Evolutionary conservation across 2,888 invertebrate genomes (phyloP).

Genomic region (Notodonta ziczac): DNA sequence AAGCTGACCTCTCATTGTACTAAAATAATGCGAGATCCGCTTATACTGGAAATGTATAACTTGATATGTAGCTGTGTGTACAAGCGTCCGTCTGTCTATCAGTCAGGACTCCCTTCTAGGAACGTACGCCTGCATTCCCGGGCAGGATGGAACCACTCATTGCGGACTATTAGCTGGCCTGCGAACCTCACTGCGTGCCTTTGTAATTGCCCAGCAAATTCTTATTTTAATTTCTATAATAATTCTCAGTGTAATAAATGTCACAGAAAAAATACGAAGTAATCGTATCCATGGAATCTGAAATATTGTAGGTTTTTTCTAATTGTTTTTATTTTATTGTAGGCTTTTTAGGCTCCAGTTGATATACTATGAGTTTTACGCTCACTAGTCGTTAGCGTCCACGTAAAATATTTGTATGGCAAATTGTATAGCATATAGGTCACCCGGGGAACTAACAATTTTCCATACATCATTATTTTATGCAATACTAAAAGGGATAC

Average conservation of each 20-base stretch:
- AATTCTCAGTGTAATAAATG: not conserved
- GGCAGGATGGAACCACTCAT: conserved; percentile 51
- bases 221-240: conserved; percentile 1
- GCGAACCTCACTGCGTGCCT: conserved; percentile 1
- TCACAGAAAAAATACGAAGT: conserved; percentile 1
- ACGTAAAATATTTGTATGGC: too few species aligned
- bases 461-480: too few species aligned
- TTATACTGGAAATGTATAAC: too few species aligned
- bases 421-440: too few species aligned
- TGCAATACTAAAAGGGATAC: too few species aligned
- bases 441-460: too few species aligned
- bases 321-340: too few species aligned
- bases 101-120: conserved; percentile 53
- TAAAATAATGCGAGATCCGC: too few species aligned
- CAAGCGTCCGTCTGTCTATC: conserved; percentile 61
- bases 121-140: conserved; percentile 62
- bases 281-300: not conserved
- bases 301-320: not conserved
- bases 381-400: too few species aligned
- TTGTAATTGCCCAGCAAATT: conserved; percentile 1
- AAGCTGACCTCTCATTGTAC: not conserved
- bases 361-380: too few species aligned
- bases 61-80: conserved; percentile 26
- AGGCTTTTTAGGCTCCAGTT: too few species aligned
- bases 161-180: conserved; percentile 28